Evolutionary conservation across 2,888 invertebrate species (phyloP).

Genomic region (Liodrosophila aerea): DNA sequence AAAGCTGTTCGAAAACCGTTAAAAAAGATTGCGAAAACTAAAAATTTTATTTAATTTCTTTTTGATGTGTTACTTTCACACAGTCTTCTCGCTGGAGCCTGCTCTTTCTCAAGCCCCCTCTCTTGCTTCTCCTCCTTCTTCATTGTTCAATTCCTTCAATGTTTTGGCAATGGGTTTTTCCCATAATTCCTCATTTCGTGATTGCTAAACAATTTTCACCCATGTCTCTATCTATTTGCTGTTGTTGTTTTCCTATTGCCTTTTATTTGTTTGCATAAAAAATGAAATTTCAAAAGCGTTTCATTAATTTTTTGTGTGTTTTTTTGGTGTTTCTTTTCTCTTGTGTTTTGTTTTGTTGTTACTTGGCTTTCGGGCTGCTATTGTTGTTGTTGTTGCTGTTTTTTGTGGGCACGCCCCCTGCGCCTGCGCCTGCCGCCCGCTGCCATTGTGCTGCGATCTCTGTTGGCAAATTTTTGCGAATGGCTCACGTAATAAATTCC

Average conservation of each 20-base stretch:
- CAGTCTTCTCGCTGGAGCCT: neutral
- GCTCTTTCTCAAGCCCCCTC: neutral
- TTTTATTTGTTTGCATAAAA: conserved; percentile 55
- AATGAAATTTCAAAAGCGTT: conserved; percentile 64
- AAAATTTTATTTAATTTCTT: neutral
- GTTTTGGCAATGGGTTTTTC: conserved; percentile 32
- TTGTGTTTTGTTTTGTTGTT: conserved; percentile 12
- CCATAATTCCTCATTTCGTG: conserved; percentile 58
- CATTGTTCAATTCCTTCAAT: conserved; percentile 14
- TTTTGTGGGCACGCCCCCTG: conserved; percentile 37
- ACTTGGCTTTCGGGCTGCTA: neutral
- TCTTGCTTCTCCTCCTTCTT: neutral
- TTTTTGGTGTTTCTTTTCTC: conserved; percentile 10
- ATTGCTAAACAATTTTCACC: conserved; percentile 51
- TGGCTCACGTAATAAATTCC: conserved; percentile 74
- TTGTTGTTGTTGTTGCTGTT: conserved; percentile 19
- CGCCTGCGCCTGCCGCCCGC: conserved; percentile 1
- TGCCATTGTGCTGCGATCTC: conserved; percentile 16
- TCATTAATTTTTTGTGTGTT: conserved; percentile 57
- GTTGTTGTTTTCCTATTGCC: conserved; percentile 21
- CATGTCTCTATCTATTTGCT: conserved; percentile 19
- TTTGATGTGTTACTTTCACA: neutral
- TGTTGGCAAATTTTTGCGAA: conserved; percentile 59
- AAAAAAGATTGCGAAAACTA: neutral
- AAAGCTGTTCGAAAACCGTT: no score